Evolutionary conservation across 1,140 invertebrate species (phyloP).

Genomic region (Drosophila sturtevanti): DNA sequence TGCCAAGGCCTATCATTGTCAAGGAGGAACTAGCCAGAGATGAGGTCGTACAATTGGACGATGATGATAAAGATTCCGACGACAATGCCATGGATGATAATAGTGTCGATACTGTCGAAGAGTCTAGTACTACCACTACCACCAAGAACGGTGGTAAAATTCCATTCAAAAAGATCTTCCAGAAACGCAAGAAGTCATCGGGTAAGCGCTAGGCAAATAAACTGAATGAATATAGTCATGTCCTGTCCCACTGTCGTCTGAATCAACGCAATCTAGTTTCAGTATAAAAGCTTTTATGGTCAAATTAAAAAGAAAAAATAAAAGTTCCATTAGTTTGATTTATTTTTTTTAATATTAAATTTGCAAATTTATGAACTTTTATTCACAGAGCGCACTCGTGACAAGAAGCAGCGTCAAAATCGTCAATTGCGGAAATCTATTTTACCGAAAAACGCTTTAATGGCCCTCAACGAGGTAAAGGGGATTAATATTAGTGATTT

Average conservation of each 20-base stretch:
- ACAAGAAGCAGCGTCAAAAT: slow-evolving; percentile 87
- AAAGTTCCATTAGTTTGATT: too few relatives aligned
- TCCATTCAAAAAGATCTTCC: slow-evolving; percentile 78
- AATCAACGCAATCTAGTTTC: too few relatives aligned
- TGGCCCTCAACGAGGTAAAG: slow-evolving; percentile 93
- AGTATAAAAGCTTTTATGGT: too few relatives aligned
- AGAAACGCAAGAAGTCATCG: slow-evolving; percentile 79
- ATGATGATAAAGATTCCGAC: neutral
- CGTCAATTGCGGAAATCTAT: slow-evolving; percentile 87
- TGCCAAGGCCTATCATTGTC: slow-evolving; percentile 33
- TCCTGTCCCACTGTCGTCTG: too few relatives aligned
- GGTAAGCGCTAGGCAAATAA: slow-evolving; percentile 41
- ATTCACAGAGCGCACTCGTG: slow-evolving; percentile 73
- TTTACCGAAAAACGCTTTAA: slow-evolving; percentile 92
- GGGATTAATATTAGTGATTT: slow-evolving; percentile 80
- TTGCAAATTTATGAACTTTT: neutral
- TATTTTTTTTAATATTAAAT: neutral
- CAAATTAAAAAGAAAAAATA: too few relatives aligned
- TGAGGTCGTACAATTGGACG: neutral
- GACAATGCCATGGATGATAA: neutral
- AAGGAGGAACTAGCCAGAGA: slow-evolving; percentile 35
- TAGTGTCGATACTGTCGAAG: slow-evolving; percentile 16
- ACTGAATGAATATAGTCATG: too few relatives aligned
- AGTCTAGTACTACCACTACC: slow-evolving; percentile 31
- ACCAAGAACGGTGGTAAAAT: slow-evolving; percentile 50